Evolutionary conservation across 2,113 vertebrate genomes (phyloP).

Genomic region (Psilopsiagon aurifrons): DNA sequence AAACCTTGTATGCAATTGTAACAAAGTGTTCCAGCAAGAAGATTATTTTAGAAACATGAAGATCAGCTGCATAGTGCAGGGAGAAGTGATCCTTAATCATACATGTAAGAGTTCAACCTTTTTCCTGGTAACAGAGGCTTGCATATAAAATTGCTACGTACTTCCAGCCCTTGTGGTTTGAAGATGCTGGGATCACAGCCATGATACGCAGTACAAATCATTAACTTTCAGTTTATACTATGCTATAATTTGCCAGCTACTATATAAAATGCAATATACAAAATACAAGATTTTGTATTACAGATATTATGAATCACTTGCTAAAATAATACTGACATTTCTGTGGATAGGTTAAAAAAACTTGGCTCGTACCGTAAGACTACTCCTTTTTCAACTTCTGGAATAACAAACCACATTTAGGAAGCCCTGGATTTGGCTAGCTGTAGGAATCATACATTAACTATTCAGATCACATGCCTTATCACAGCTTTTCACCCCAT

Average conservation of each 20-base stretch:
- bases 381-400: slow-evolving; percentile 36
- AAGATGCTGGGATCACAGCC: slow-evolving; percentile 55
- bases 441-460: slow-evolving; percentile 30
- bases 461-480: slow-evolving; percentile 48
- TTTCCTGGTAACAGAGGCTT: slow-evolving; percentile 42
- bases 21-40: slow-evolving; percentile 31
- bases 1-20: slow-evolving; percentile 34
- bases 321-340: slow-evolving; percentile 61
- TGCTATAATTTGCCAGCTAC: slow-evolving; percentile 39
- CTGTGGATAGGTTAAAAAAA: slow-evolving; percentile 41
- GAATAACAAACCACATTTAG: slow-evolving; percentile 48
- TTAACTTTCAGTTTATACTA: slow-evolving; percentile 21
- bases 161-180: slow-evolving; percentile 39
- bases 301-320: slow-evolving; percentile 54
- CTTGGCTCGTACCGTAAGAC: not conserved
- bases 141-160: slow-evolving; percentile 16
- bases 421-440: slow-evolving; percentile 33
- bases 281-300: slow-evolving; percentile 55
- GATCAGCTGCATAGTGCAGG: not conserved
- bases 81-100: slow-evolving; percentile 33
- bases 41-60: slow-evolving; percentile 31
- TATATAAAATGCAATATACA: slow-evolving; percentile 37
- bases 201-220: slow-evolving; percentile 30
- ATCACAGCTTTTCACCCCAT: slow-evolving; percentile 61
- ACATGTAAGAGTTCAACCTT: not conserved